Base-by-base conservation (phyloP, 2,888 invertebrate genomes). In the Ormyrus labotus region DNA sequence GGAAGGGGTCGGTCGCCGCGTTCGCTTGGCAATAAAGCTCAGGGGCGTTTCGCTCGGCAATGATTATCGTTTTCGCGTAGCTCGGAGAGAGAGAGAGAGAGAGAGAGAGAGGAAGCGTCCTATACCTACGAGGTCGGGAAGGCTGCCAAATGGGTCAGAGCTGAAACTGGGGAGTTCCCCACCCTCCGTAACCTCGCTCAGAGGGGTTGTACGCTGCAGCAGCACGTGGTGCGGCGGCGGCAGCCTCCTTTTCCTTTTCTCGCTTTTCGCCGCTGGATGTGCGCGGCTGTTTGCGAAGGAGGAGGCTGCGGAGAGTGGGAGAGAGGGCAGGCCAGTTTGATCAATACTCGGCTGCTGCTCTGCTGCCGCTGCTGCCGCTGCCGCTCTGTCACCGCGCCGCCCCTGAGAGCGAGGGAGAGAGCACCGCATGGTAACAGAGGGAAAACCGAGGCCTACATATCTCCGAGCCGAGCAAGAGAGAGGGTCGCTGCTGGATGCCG, bases 121-220 rank as follows among this genome's bases (percentile, higher is more conserved):
- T 19, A 19, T 19, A 19, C 19, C 19, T 19, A 57, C n/a, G n/a
- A 11, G n/a, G 13, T 50, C 67, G 88, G 88, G 88, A 88, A 87
- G 84, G 78, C 67, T 89, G 89, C 89, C 89, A 90, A 89, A 89
- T 89, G 85, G 89, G 89, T 89, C 89, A 89, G 86, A 88, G 86
- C 86, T 86, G n/a, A 55, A 61, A 34, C 68, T 34, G 61, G 70
- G 45, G 19, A 19, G 67, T 80, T 55, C 73, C 80, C 83, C 81
- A 73, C 81, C 64, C 67, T 72, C 75, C 75, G 48, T 64, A 48
- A 19, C 55, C 19, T 47, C 4, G 6, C 61, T n/a, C 53, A 1
- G 19, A 45, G 5, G 19, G 11, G 47, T 47, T 34, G 9, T 13
- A 10, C 13, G 50, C 45, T 11, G n/a, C 11, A n/a, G 57, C n/a